These are phyloP conservation scores for Parnassius smintheus DNA, from an alignment of 2,888 invertebrate genomes.

Conservation along the genomic window DNA sequence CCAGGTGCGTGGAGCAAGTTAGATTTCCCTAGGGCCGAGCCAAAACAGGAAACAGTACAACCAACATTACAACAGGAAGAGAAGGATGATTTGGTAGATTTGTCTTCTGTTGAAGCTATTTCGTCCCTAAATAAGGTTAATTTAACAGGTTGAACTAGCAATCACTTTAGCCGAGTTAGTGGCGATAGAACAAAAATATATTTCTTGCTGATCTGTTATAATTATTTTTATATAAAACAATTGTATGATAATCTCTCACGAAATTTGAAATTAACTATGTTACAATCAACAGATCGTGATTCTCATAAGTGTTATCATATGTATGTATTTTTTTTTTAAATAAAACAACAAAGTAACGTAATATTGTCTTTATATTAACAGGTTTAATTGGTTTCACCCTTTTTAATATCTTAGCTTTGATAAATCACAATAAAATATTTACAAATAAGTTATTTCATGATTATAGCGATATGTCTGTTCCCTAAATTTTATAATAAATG, in stretches of 20 bases:
- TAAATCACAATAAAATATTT: constrained; percentile 25
- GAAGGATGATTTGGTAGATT: constrained; percentile 85
- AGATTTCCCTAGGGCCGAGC: constrained; percentile 79
- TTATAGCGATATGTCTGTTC: constrained; percentile 23
- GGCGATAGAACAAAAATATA: not conserved
- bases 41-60: constrained; percentile 42
- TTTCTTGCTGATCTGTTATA: not conserved
- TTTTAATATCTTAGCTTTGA: constrained; percentile 14
- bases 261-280: not conserved
- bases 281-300: constrained; percentile 11
- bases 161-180: not conserved
- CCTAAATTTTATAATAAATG: constrained; percentile 14
- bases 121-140: constrained; percentile 69
- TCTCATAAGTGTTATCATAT: constrained; percentile 25
- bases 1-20: constrained; percentile 91
- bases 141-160: constrained; percentile 45
- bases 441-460: constrained; percentile 11
- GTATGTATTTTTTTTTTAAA: constrained; percentile 8
- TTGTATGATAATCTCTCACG: too few species aligned
- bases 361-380: constrained; percentile 23
- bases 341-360: constrained; percentile 21
- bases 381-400: constrained; percentile 26
- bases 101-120: constrained; percentile 84
- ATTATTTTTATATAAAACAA: constrained; percentile 18
- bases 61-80: constrained; percentile 37